Percentiles rank a stretch among this genome's conserved stretches.
Evolutionary conservation across 2,888 invertebrate genomes (phyloP).

Genomic region (Strigamia crassipes): DNA sequence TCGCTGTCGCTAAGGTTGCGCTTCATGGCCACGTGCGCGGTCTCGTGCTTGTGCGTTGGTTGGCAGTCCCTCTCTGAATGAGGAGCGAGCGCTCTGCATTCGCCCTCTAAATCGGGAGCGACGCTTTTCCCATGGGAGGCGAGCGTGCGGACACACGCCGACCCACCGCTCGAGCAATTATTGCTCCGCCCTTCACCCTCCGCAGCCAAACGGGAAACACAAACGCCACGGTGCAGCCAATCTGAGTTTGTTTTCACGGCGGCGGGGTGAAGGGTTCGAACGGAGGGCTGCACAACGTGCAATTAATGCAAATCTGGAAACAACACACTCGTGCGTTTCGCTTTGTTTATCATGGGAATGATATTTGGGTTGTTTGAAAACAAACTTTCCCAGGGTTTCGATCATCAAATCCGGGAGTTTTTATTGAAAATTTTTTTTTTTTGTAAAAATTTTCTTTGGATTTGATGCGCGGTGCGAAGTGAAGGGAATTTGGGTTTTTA

Average conservation of each 20-base stretch:
- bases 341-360: background rate
- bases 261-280: background rate
- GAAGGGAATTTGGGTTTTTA: background rate
- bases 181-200: background rate
- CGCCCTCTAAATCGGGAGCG: background rate
- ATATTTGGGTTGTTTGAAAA: background rate
- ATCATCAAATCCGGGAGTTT: background rate
- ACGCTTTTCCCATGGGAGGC: constrained; percentile 31
- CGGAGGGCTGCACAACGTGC: background rate
- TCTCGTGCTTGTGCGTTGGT: background rate
- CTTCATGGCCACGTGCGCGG: constrained; percentile 62
- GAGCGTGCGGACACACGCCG: constrained; percentile 25
- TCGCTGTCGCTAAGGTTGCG: constrained; percentile 83
- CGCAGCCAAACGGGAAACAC: background rate
- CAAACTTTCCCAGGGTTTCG: no score
- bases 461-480: no score
- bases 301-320: no score
- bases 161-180: background rate
- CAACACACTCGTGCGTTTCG: background rate
- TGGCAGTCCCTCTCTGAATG: constrained; percentile 12
- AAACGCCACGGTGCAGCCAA: background rate
- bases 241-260: background rate
- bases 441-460: no score
- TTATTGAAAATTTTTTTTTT: no score
- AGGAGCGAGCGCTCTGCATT: background rate